Percentiles rank a stretch among this genome's conserved stretches.
These are phyloP conservation scores for Drosophila helvetica DNA, from an alignment of 2,888 invertebrate species.

Conservation along the genomic window DNA sequence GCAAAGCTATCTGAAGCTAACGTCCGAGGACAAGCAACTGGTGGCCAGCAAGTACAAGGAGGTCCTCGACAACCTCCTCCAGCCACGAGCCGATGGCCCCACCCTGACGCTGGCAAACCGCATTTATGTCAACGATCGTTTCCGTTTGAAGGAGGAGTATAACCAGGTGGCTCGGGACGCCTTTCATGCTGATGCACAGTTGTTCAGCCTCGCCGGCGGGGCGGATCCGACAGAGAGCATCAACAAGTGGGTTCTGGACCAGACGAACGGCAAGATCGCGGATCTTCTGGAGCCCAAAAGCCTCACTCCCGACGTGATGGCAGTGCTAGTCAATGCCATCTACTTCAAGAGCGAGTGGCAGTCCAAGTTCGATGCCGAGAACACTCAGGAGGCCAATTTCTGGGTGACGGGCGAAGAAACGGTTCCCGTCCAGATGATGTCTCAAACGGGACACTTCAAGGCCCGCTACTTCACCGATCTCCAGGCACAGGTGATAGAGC, in stretches of 20 bases:
- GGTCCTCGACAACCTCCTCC: conserved; percentile 3
- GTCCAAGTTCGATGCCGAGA: conserved; percentile 85
- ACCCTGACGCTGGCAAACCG: conserved; percentile 29
- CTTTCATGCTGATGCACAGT: conserved; percentile 28
- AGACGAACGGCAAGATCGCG: conserved; percentile 23
- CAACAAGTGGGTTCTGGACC: conserved; percentile 28
- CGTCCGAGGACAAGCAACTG: conserved; percentile 15
- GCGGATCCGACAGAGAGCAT: conserved; percentile 16
- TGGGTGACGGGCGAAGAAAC: conserved; percentile 9
- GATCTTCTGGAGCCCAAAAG: conserved; percentile 30
- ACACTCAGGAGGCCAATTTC: conserved; percentile 4
- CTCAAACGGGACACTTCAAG: conserved; percentile 13
- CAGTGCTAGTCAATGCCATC: conserved; percentile 92
- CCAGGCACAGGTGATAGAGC: conserved; percentile 12
- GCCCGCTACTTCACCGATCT: conserved; percentile 18
- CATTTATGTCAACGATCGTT: conserved; percentile 28
- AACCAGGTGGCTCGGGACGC: conserved; percentile 22
- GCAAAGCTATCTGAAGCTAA: conserved; percentile 8
- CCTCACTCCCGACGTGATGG: conserved; percentile 84
- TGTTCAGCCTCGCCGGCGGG: conserved; percentile 7
- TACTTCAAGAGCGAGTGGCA: conserved; percentile 88
- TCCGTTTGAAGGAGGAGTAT: conserved; percentile 7
- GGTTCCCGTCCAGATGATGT: conserved; percentile 31
- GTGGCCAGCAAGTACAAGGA: conserved; percentile 17
- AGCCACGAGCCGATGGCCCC: neutral